phyloP scores from a whole-genome alignment of 2,888 invertebrate genomes.

The Lasioglossum oenotherae region DNA sequence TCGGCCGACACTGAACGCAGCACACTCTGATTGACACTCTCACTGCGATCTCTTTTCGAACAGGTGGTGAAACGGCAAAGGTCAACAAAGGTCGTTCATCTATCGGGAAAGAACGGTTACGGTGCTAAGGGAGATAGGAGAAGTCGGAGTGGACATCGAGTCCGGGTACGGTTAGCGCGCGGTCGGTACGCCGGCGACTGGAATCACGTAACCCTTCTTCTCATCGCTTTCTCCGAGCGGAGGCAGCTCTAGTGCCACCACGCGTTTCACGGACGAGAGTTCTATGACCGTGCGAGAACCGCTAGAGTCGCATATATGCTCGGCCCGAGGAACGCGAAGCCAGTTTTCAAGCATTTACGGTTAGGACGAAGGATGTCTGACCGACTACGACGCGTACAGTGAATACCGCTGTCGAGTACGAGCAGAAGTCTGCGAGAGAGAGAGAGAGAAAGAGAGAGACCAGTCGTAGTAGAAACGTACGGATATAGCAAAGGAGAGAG shows the following conservation, averaged over 20 bases:
- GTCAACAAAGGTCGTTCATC: slow-evolving; percentile 67
- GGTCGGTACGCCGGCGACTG: slow-evolving; percentile 19
- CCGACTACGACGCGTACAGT: slow-evolving; percentile 53
- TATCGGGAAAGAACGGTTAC: background rate
- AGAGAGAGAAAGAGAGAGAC: slow-evolving; percentile 22
- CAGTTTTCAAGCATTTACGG: slow-evolving; percentile 66
- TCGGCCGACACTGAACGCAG: background rate
- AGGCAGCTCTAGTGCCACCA: slow-evolving; percentile 19
- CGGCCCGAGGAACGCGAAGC: slow-evolving; percentile 25
- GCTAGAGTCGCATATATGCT: slow-evolving; percentile 28
- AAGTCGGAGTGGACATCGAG: background rate
- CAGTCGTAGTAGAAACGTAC: slow-evolving; percentile 28
- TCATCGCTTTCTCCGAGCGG: slow-evolving; percentile 46
- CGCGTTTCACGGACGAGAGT: slow-evolving; percentile 59
- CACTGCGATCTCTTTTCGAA: slow-evolving; percentile 22
- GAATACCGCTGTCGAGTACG: slow-evolving; percentile 44
- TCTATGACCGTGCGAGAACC: slow-evolving; percentile 62
- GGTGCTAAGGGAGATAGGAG: background rate
- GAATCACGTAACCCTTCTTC: slow-evolving; percentile 47
- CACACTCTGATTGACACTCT: slow-evolving; percentile 24
- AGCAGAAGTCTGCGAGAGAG: slow-evolving; percentile 31
- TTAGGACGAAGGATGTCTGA: slow-evolving; percentile 64
- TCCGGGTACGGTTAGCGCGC: slow-evolving; percentile 14
- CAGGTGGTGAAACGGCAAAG: slow-evolving; percentile 52
- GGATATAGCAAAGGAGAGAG: slow-evolving; percentile 29